Conservation (phyloP, 1,140 invertebrate species). For the Asobara japonica region DNA sequence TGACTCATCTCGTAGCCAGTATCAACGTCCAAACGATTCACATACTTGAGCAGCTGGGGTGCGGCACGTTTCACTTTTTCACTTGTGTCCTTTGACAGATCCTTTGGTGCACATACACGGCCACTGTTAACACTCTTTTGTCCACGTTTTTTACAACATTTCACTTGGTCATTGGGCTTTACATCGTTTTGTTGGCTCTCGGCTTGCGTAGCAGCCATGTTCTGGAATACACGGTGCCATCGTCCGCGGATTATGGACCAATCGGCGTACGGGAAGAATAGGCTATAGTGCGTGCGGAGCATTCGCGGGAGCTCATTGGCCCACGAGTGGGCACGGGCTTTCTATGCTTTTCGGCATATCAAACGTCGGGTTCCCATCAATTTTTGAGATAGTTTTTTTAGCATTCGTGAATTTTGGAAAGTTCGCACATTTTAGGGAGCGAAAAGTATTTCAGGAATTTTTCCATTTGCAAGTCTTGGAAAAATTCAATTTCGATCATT, state of each 20-base stretch:
- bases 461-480: too few species aligned
- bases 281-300: too few species aligned
- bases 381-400: too few species aligned
- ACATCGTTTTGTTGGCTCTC: slow-evolving; percentile 71
- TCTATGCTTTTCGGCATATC: too few species aligned
- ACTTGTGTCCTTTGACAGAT: slow-evolving; percentile 56
- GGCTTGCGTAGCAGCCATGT: slow-evolving; percentile 72
- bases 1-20: slow-evolving; percentile 67
- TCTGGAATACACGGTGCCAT: slow-evolving; percentile 61
- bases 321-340: too few species aligned
- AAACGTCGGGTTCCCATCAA: too few species aligned
- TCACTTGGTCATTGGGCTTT: slow-evolving; percentile 66
- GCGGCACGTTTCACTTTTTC: slow-evolving; percentile 61
- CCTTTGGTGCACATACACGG: slow-evolving; percentile 58
- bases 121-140: slow-evolving; percentile 60
- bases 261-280: too few species aligned
- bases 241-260: slow-evolving; percentile 53
- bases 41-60: slow-evolving; percentile 64
- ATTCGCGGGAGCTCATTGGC: too few species aligned
- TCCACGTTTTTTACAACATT: slow-evolving; percentile 63
- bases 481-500: too few species aligned
- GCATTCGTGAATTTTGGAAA: too few species aligned
- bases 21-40: slow-evolving; percentile 55
- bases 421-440: too few species aligned
- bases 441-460: too few species aligned